A percentile compares a stretch with the other conserved stretches of the same genome.
phyloP scores from a whole-genome alignment of 2,888 invertebrate genomes.

The Drosophila tanythrix region DNA sequence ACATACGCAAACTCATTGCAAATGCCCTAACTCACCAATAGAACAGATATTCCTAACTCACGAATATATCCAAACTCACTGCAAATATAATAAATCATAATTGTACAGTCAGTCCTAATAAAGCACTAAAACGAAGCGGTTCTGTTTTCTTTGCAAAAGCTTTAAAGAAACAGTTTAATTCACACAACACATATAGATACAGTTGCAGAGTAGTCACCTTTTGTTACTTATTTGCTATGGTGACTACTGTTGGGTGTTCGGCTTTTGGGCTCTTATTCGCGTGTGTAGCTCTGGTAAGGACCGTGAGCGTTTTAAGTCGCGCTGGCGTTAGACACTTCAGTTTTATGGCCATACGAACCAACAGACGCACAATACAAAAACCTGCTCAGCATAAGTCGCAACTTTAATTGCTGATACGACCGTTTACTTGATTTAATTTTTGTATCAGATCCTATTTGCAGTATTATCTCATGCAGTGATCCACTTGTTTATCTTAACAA shows the following conservation, averaged over 20 bases:
- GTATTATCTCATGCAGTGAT: too few species aligned
- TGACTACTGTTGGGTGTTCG: conserved; percentile 2
- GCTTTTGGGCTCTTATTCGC: not conserved
- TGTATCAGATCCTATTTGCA: too few species aligned
- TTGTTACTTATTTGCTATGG: conserved; percentile 16
- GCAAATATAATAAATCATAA: too few species aligned
- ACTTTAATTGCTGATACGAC: not conserved
- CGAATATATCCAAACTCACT: too few species aligned
- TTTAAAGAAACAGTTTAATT: too few species aligned
- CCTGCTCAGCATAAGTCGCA: conserved; percentile 29
- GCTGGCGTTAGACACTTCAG: conserved; percentile 35
- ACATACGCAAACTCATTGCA: too few species aligned
- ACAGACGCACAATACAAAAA: conserved; percentile 32
- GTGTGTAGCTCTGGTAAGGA: conserved; percentile 21
- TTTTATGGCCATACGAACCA: conserved; percentile 59
- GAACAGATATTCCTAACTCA: too few species aligned
- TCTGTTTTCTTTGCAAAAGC: too few species aligned
- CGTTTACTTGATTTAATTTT: too few species aligned
- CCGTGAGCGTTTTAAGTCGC: conserved; percentile 52
- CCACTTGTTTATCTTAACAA: conserved; percentile 9
- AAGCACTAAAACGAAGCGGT: too few species aligned
- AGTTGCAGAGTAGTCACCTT: conserved; percentile 39
- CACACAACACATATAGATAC: not conserved
- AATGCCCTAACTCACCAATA: too few species aligned
- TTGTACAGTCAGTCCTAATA: too few species aligned